Conservation (phyloP, 2,888 invertebrate genomes). For the Choristoneura rosaceana region DNA sequence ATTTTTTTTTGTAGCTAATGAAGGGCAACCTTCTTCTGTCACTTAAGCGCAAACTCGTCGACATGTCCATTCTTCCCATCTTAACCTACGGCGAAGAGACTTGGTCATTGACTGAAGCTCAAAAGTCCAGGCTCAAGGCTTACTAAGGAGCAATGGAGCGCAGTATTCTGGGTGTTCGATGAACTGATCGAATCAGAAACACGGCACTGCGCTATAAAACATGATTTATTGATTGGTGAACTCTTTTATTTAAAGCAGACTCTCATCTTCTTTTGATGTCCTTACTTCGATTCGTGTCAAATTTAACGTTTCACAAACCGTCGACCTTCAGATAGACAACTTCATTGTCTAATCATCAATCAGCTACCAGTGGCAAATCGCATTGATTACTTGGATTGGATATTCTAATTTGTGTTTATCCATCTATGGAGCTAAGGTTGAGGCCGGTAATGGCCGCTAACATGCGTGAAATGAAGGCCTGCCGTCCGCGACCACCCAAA, state of each 20-base stretch:
- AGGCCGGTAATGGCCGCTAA: constrained; percentile 59
- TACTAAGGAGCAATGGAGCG: too few species aligned
- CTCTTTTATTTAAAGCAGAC: not conserved
- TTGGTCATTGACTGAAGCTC: too few species aligned
- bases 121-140: too few species aligned
- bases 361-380: constrained; percentile 45
- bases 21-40: too few species aligned
- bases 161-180: too few species aligned
- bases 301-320: constrained; percentile 22
- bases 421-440: constrained; percentile 47
- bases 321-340: constrained; percentile 36
- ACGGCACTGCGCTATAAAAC: too few species aligned
- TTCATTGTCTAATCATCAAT: constrained; percentile 50
- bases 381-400: constrained; percentile 50
- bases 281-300: not conserved
- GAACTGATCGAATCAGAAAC: too few species aligned
- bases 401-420: constrained; percentile 57
- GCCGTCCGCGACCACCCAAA: constrained; percentile 73
- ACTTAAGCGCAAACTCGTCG: too few species aligned
- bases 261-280: not conserved
- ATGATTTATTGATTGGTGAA: not conserved
- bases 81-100: too few species aligned
- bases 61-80: too few species aligned
- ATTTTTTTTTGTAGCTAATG: too few species aligned
- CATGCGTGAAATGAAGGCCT: constrained; percentile 75